phyloP scores from a whole-genome alignment of 2,888 invertebrate species.

The Leucania comma region DNA sequence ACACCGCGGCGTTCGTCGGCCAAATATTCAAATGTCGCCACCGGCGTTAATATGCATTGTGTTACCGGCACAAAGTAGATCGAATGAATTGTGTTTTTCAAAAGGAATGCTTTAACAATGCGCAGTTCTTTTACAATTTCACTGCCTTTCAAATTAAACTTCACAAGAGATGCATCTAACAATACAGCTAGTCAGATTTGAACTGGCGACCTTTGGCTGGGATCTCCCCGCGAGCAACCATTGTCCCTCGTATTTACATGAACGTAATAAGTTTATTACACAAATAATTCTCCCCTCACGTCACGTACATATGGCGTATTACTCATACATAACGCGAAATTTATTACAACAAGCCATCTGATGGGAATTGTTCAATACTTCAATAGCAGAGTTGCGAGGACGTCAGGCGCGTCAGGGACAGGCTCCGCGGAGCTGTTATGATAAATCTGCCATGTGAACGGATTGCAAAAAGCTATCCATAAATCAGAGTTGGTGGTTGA shows the following conservation, averaged over 20 bases:
- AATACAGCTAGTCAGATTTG: constrained; percentile 22
- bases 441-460: constrained; percentile 31
- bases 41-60: constrained; percentile 32
- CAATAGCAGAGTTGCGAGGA: constrained; percentile 5
- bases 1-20: background rate
- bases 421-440: constrained; percentile 29
- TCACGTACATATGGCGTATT: constrained; percentile 48
- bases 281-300: constrained; percentile 50
- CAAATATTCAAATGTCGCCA: constrained; percentile 27
- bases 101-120: constrained; percentile 28
- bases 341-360: constrained; percentile 16
- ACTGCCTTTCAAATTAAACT: constrained; percentile 20
- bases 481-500: constrained; percentile 19
- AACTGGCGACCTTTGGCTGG: constrained; percentile 6
- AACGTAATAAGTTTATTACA: constrained; percentile 54
- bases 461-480: constrained; percentile 25
- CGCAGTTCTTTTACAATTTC: constrained; percentile 26
- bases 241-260: constrained; percentile 42
- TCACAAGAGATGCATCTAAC: constrained; percentile 19
- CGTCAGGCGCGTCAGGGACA: constrained; percentile 26
- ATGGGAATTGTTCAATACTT: constrained; percentile 26
- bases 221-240: constrained; percentile 1
- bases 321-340: constrained; percentile 37
- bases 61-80: constrained; percentile 26
- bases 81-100: constrained; percentile 15